Evolutionary conservation across 2,797 vertebrate species (phyloP).

Genomic region (Enteromius thamalakanensis): DNA sequence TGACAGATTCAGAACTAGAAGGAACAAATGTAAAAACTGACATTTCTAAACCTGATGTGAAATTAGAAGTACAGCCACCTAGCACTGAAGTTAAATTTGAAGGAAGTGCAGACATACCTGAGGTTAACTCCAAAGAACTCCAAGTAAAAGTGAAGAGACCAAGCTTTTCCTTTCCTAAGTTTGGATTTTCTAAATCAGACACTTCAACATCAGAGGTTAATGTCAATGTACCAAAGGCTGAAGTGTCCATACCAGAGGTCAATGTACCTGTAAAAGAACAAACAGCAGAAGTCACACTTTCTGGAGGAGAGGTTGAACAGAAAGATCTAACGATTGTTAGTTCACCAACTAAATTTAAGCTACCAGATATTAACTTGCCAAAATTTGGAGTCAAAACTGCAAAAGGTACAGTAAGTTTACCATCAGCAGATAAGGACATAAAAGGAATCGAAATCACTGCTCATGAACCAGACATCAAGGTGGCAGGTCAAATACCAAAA

Average conservation of each 20-base stretch:
- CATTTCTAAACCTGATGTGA: accelerated
- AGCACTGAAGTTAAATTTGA: constrained; percentile 25
- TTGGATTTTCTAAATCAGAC: constrained; percentile 54
- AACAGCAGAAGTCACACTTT: constrained; percentile 11
- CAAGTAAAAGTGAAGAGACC: constrained; percentile 36
- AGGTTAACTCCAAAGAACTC: constrained; percentile 46
- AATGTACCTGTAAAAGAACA: constrained; percentile 11
- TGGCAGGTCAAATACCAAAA: constrained; percentile 19
- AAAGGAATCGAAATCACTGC: background rate
- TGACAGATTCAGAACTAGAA: constrained; percentile 50
- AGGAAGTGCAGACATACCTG: constrained; percentile 30
- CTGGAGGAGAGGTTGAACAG: constrained; percentile 23
- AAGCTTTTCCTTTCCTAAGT: constrained; percentile 57
- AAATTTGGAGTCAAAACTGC: constrained; percentile 42
- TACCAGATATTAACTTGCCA: constrained; percentile 64
- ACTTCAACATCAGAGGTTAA: constrained; percentile 59
- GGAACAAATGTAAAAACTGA: constrained; percentile 44
- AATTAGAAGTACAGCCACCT: background rate
- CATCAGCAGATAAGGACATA: background rate
- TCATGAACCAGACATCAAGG: constrained; percentile 12
- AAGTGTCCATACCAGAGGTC: constrained; percentile 41
- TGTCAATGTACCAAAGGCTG: constrained; percentile 54
- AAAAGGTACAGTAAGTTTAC: constrained; percentile 19
- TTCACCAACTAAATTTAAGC: constrained; percentile 64
- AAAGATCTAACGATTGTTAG: constrained; percentile 38